phyloP scores from a whole-genome alignment of 2,113 vertebrate genomes.

The Sander lucioperca region DNA sequence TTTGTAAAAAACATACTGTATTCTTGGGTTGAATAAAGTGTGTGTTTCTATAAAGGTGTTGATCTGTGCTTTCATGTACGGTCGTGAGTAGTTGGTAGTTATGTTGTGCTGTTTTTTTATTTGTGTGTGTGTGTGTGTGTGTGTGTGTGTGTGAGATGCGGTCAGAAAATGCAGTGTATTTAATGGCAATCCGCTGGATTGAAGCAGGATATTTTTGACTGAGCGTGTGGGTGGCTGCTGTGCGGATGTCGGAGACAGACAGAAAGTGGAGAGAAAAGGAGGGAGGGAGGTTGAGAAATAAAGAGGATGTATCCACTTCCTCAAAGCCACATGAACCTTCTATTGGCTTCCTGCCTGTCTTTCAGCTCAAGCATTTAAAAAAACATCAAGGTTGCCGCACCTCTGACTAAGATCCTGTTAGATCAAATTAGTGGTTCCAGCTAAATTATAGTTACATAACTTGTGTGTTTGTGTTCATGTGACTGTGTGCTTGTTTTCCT shows the following conservation, averaged over 20 bases:
- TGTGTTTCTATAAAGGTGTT: no score
- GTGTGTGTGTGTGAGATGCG: background rate
- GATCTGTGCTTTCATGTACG: background rate
- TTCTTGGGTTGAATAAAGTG: no score
- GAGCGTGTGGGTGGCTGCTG: slow-evolving; percentile 59
- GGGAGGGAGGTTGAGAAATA: slow-evolving; percentile 47
- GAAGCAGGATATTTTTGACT: slow-evolving; percentile 63
- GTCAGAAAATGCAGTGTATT: slow-evolving; percentile 49
- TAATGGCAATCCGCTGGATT: slow-evolving; percentile 22
- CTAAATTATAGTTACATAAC: background rate
- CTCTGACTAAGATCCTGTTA: slow-evolving; percentile 18
- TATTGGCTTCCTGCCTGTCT: slow-evolving; percentile 43
- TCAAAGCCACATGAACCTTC: slow-evolving; percentile 46
- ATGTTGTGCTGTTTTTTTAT: background rate
- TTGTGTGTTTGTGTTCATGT: background rate
- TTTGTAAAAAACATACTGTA: background rate
- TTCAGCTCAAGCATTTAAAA: slow-evolving; percentile 34
- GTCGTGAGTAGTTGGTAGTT: background rate
- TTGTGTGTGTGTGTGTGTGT: no score
- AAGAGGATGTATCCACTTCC: slow-evolving; percentile 65
- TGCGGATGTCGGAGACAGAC: slow-evolving; percentile 53
- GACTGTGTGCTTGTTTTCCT: background rate
- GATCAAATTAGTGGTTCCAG: background rate
- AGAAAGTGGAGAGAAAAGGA: slow-evolving; percentile 28
- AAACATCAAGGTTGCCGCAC: background rate